Evolutionary conservation across 1,140 invertebrate species (phyloP).

Genomic region (Cyclargus thomasi): DNA sequence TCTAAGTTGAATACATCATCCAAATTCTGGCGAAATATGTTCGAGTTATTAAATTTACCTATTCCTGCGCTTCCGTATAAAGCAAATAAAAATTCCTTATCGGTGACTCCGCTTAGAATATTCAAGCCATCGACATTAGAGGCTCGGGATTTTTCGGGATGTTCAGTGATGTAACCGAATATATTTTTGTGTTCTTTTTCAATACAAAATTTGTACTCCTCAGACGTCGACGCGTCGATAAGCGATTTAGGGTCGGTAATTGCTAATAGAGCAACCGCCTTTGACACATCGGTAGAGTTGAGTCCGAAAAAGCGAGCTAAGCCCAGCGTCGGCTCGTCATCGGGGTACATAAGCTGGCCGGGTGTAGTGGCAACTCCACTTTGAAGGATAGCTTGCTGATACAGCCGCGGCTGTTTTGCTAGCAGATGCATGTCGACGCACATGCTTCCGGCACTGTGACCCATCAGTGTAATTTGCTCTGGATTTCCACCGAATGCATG

Average conservation of each 20-base stretch:
- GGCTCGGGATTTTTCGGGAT: conserved; percentile 8
- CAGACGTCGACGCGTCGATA: neutral
- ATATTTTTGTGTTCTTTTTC: conserved; percentile 6
- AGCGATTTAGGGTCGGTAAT: conserved; percentile 23
- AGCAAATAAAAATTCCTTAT: conserved; percentile 4
- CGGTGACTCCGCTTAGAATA: neutral
- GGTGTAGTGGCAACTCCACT: conserved; percentile 27
- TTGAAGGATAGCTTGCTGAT: conserved; percentile 26
- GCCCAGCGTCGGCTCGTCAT: conserved; percentile 21
- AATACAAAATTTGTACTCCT: neutral
- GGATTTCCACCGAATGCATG: conserved; percentile 29
- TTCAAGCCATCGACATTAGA: neutral
- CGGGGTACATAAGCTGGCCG: conserved; percentile 17
- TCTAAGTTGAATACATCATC: neutral
- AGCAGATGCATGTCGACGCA: conserved; percentile 31
- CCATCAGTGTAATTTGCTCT: conserved; percentile 28
- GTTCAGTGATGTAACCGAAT: neutral
- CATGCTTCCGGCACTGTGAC: conserved; percentile 29
- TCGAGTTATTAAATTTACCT: conserved; percentile 6
- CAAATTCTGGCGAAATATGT: conserved; percentile 6
- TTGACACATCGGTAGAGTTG: conserved; percentile 19
- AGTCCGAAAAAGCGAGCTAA: conserved; percentile 28
- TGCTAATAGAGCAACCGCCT: conserved; percentile 25
- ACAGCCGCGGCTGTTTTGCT: conserved; percentile 28
- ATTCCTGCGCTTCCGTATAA: neutral